Conservation (phyloP, 2,113 vertebrate genomes). For the Phyllostomus discolor region DNA sequence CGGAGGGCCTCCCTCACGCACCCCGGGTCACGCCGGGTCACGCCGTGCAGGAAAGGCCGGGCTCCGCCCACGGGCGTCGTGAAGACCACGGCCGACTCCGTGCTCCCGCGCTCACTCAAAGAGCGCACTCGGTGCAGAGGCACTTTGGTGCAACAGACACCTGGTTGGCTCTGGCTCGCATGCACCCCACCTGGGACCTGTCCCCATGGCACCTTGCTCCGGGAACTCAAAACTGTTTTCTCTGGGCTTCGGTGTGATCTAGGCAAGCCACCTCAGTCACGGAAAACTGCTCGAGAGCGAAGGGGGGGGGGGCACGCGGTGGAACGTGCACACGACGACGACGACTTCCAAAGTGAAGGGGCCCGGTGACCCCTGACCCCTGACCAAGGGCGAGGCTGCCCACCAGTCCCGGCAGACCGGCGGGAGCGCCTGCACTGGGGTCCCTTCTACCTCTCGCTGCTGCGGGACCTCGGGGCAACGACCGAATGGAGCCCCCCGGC, state of each 20-base stretch:
- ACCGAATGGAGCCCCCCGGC: too few species aligned
- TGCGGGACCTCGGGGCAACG: neutral
- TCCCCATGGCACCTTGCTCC: neutral
- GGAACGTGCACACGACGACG: accelerated
- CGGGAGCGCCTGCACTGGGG: neutral
- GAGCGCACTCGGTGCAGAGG: neutral
- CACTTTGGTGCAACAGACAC: accelerated
- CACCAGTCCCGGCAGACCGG: neutral
- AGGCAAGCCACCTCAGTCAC: too few species aligned
- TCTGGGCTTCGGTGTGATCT: neutral
- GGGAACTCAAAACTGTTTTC: neutral
- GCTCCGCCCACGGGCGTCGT: neutral
- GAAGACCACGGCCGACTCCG: neutral
- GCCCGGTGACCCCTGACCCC: neutral
- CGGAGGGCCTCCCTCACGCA: neutral
- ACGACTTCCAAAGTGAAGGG: neutral
- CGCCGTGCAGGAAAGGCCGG: neutral
- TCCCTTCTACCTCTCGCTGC: neutral
- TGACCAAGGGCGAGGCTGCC: neutral
- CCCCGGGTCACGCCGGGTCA: too few species aligned
- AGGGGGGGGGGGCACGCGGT: neutral
- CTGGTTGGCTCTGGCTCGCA: neutral
- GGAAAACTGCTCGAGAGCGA: neutral
- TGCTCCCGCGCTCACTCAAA: neutral
- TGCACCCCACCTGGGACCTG: neutral